Conservation (phyloP, 1,140 invertebrate genomes). For the Rhysida immarginata region DNA sequence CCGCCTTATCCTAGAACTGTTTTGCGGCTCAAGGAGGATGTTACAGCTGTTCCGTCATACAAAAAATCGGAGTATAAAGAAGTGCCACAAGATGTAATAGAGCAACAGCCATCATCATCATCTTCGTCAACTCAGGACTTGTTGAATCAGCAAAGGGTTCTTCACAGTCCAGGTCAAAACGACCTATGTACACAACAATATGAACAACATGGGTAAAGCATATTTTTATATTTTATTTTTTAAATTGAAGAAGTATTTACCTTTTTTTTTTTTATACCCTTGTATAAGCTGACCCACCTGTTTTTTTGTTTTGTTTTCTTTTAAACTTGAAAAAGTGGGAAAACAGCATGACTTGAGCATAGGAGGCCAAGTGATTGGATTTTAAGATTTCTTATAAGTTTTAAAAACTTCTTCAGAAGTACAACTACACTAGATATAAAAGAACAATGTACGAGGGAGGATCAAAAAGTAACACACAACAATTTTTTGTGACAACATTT, state of each 20-base stretch:
- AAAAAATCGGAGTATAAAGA: not conserved
- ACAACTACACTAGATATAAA: too few species aligned
- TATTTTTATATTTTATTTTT: not conserved
- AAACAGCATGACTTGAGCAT: too few species aligned
- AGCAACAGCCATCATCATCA: slow-evolving; percentile 7
- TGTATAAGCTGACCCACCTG: not conserved
- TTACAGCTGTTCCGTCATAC: not conserved
- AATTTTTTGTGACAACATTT: too few species aligned
- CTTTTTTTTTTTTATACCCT: not conserved
- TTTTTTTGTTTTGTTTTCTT: too few species aligned
- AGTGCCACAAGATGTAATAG: slow-evolving; percentile 2
- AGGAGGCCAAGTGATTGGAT: too few species aligned
- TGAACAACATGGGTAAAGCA: not conserved
- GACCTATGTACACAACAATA: not conserved
- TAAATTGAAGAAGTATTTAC: not conserved
- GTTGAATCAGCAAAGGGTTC: slow-evolving; percentile 8
- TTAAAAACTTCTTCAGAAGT: too few species aligned
- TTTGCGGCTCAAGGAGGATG: not conserved
- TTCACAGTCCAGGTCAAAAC: not conserved
- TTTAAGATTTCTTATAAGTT: too few species aligned
- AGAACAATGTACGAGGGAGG: too few species aligned
- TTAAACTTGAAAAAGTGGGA: too few species aligned
- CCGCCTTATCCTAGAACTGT: slow-evolving; percentile 6
- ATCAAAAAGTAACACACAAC: too few species aligned
- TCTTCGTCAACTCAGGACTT: slow-evolving; percentile 1